Evolutionary conservation across 1,140 invertebrate genomes (phyloP).

Genomic region (Pygmarrhopalites habei): DNA sequence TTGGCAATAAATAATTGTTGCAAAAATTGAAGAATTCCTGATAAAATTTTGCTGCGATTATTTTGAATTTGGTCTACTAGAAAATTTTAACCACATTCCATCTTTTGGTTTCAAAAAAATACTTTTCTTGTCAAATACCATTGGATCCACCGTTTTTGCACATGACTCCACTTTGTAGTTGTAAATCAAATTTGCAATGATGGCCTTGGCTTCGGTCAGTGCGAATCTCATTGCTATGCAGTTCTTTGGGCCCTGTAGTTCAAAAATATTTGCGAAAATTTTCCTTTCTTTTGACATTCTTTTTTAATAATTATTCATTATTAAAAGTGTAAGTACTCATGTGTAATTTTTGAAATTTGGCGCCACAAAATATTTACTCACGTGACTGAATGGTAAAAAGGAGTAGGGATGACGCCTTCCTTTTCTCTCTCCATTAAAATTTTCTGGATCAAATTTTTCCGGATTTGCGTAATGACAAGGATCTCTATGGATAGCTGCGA

Average conservation of each 20-base stretch:
- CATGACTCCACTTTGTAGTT: conserved; percentile 16
- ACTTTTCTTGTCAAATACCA: background rate
- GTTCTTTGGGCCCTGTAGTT: too few relatives aligned
- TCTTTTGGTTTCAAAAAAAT: conserved; percentile 10
- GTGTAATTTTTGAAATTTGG: too few relatives aligned
- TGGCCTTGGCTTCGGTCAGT: conserved; percentile 19
- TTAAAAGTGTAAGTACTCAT: too few relatives aligned
- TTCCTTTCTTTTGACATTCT: too few relatives aligned
- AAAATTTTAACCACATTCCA: conserved; percentile 13
- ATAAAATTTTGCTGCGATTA: too few relatives aligned
- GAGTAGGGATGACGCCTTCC: conserved; percentile 39
- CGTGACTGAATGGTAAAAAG: conserved; percentile 49
- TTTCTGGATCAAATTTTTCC: conserved; percentile 52
- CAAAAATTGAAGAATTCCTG: too few relatives aligned
- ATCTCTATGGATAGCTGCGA: conserved; percentile 54
- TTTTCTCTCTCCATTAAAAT: conserved; percentile 48
- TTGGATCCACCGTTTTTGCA: conserved; percentile 19
- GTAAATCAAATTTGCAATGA: conserved; percentile 13
- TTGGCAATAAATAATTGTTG: too few relatives aligned
- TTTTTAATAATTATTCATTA: too few relatives aligned
- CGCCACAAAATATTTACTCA: conserved; percentile 47
- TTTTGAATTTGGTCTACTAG: too few relatives aligned
- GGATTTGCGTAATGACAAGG: conserved; percentile 54
- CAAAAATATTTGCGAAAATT: too few relatives aligned
- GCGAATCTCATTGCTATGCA: too few relatives aligned